Evolutionary conservation across 2,888 invertebrate species (phyloP), one percentile per base, ranked within the genome.

Genomic region (Sarcophaga carnaria): DNA sequence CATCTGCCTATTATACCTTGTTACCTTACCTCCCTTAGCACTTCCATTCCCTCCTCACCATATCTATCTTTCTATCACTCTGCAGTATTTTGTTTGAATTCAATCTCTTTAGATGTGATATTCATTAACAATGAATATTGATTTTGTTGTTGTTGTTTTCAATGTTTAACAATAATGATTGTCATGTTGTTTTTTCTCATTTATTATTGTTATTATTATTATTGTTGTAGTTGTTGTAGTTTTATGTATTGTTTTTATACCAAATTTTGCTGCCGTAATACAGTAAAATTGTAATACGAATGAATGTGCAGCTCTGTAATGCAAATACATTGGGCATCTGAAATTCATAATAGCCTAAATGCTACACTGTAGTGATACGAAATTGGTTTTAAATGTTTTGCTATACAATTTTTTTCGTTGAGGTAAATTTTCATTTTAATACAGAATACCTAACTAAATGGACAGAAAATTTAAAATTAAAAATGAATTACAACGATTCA

Each of bases 81-180:
- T 62, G 54, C 14, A 14, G 54, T 54, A 4, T 54, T 54, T 54
- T 54, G 17, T 54, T 17, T 54, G 17, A 20, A 54, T 54, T 54
- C 3, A 54, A 69, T 20, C 67, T 59, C 22, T 72, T 45, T 27
- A 54, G 20, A 12, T 67, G 72, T 27, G 37, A n/a, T 54, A 37
- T 54, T 82, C 76, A 25, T 66, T 76, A 77, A 77, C 47, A 77
- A 47, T 77, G 11, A n/a, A 59, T 85, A 70, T 76, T 82, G 85
- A 70, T 82, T 87, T 80, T 83, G 54, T 59, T 60, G 54, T n/a
- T 75, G 66, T 47, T 83, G 71, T 83, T 79, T 49, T n/a, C 77
- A 74, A 82, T 75, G 79, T 84, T 88, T 20, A 81, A 77, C 77
- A 85, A 77, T 69, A 87, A 80, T 77, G 67, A 76, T 66, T 71